Base-by-base conservation (phyloP, 2,113 vertebrate species). In the Oenanthe melanoleuca region DNA sequence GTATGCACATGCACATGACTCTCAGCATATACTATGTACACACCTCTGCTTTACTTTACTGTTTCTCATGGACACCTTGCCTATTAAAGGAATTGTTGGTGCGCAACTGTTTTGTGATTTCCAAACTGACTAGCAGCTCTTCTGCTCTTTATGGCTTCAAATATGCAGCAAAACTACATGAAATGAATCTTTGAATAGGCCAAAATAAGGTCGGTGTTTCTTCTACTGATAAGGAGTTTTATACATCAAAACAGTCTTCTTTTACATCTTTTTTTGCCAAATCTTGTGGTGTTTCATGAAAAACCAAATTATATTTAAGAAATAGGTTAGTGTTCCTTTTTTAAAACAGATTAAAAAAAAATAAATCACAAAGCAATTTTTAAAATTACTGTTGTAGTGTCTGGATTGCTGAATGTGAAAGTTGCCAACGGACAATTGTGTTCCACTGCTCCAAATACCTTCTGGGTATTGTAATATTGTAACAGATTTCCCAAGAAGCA, bases 321-420 rank as follows among this genome's bases (percentile, higher is more conserved):
- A 82, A 96, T 96, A 94, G 89, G 95, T 91, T 95, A 97, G 92
- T 97, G 93, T 98, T 98, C 92, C 96, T 97, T 97, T 98, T 97
- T 97, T 96, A 97, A 97, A 70, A 95, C 95, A 93, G 93, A 95
- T 91, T 85, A 34, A 72, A 90, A 86, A 86, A 81, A 92, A 89
- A 90, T n/a, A 80, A 93, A 96, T 78, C 92, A 92, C 74, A 93
- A 95, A 82, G 29, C 91, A 96, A 92, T 96, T 97, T 97, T 94
- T 93, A 6, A 79, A 97, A 97, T 95, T 96, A 94, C 92, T 96
- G 94, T 97, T 95, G 93, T 95, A 88, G 92, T 97, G 97, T 98
- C 97, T 97, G 96, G 96, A 97, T 97, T 97, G 97, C 96, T 97
- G 97, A 97, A 96, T 96, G 95, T 98, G 86, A 95, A 96, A 96